Conservation (phyloP, 2,888 invertebrate species). For the Dicycla oo region DNA sequence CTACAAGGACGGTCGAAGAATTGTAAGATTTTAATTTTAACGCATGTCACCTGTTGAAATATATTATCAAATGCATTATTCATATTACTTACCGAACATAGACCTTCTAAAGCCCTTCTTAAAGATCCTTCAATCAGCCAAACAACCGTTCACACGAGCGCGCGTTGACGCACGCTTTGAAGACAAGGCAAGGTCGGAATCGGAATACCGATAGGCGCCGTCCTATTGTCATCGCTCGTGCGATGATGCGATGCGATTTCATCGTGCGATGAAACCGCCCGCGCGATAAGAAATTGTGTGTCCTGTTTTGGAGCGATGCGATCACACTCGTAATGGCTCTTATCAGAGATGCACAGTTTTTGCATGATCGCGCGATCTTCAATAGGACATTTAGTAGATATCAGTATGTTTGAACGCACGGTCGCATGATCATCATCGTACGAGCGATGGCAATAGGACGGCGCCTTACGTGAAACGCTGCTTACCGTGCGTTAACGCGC, state of each 20-base stretch:
- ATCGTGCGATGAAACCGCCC: too few relatives aligned
- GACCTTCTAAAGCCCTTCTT: neutral
- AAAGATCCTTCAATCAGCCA: neutral
- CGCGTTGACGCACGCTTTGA: neutral
- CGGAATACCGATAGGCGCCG: neutral
- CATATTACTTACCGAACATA: neutral
- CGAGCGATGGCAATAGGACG: too few relatives aligned
- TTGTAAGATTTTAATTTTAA: conserved; percentile 12
- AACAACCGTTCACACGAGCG: neutral
- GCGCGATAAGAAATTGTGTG: too few relatives aligned
- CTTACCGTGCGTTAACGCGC: neutral
- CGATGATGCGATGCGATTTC: too few relatives aligned
- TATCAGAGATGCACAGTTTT: too few relatives aligned
- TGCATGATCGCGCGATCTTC: too few relatives aligned
- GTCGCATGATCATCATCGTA: too few relatives aligned
- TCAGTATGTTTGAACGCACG: too few relatives aligned
- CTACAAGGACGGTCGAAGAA: neutral
- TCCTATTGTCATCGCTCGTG: too few relatives aligned
- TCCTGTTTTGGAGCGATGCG: too few relatives aligned
- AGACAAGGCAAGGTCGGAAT: neutral
- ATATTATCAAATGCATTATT: neutral
- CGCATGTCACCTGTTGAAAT: conserved; percentile 3
- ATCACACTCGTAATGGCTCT: too few relatives aligned
- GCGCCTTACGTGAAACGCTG: neutral
- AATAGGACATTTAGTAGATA: too few relatives aligned